These are phyloP conservation scores for Drosophila recens DNA, from an alignment of 2,888 invertebrate genomes.

Conservation along the genomic window DNA sequence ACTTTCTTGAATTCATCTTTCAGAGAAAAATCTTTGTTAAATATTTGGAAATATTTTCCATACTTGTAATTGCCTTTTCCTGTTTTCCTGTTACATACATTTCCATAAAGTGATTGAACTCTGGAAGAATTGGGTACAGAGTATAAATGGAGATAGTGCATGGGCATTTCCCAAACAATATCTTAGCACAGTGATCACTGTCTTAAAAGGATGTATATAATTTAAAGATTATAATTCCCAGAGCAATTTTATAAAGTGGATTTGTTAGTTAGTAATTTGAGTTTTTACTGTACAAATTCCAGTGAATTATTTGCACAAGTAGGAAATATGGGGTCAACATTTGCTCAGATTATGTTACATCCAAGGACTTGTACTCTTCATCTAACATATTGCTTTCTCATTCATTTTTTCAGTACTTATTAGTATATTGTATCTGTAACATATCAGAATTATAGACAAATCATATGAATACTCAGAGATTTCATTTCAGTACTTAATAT, in stretches of 20 bases:
- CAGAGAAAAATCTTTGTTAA: too few relatives aligned
- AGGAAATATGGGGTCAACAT: background rate
- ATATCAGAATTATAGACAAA: background rate
- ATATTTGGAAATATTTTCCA: too few relatives aligned
- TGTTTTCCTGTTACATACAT: background rate
- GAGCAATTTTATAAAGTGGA: too few relatives aligned
- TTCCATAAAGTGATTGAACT: background rate
- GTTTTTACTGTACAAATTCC: background rate
- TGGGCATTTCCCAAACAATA: background rate
- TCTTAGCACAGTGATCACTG: background rate
- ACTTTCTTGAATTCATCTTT: too few relatives aligned
- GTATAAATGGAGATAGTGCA: background rate
- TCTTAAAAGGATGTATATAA: background rate
- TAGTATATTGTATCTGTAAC: too few relatives aligned
- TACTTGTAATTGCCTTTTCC: background rate
- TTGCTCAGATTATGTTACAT: background rate
- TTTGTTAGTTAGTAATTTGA: too few relatives aligned
- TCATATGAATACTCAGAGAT: too few relatives aligned
- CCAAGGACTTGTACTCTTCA: background rate
- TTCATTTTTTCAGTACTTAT: too few relatives aligned
- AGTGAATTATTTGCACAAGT: too few relatives aligned
- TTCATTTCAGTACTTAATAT: background rate
- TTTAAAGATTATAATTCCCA: too few relatives aligned
- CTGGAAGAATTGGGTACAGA: background rate
- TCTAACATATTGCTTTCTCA: background rate